phyloP scores from a whole-genome alignment of 2,888 invertebrate genomes.

The Coremacera marginata region DNA sequence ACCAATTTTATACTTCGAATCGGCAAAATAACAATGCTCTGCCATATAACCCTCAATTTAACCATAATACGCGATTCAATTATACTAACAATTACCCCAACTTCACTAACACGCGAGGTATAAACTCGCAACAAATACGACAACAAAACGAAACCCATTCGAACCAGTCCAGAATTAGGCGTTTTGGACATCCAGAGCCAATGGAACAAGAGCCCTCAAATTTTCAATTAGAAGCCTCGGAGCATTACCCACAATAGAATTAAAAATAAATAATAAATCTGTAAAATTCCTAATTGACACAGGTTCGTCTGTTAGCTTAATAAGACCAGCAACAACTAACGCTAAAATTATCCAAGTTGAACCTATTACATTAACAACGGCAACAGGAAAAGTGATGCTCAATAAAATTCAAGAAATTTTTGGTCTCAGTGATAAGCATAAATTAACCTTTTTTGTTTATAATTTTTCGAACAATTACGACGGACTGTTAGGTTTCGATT shows the following conservation, averaged over 20 bases:
- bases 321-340: slow-evolving; percentile 27
- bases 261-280: slow-evolving; percentile 1
- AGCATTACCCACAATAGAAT: neutral
- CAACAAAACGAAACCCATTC: slow-evolving; percentile 8
- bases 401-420: slow-evolving; percentile 29
- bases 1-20: neutral
- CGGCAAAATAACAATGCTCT: neutral
- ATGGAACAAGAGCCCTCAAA: slow-evolving; percentile 27
- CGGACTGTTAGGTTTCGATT: slow-evolving; percentile 35
- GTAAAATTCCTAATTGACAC: slow-evolving; percentile 34
- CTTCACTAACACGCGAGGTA: neutral
- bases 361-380: slow-evolving; percentile 35
- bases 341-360: slow-evolving; percentile 22
- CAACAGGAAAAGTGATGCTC: slow-evolving; percentile 25
- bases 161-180: slow-evolving; percentile 27
- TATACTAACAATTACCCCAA: too few species aligned
- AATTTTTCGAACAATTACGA: slow-evolving; percentile 40
- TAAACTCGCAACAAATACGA: slow-evolving; percentile 2
- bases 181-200: slow-evolving; percentile 25
- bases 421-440: neutral
- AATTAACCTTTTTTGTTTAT: slow-evolving; percentile 29
- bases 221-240: slow-evolving; percentile 19
- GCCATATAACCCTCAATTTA: neutral
- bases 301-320: slow-evolving; percentile 38
- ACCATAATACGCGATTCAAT: neutral